Evolutionary conservation across 1,140 invertebrate genomes (phyloP), one percentile per base, ranked within the genome.

Genomic region (Drosophila rufa): DNA sequence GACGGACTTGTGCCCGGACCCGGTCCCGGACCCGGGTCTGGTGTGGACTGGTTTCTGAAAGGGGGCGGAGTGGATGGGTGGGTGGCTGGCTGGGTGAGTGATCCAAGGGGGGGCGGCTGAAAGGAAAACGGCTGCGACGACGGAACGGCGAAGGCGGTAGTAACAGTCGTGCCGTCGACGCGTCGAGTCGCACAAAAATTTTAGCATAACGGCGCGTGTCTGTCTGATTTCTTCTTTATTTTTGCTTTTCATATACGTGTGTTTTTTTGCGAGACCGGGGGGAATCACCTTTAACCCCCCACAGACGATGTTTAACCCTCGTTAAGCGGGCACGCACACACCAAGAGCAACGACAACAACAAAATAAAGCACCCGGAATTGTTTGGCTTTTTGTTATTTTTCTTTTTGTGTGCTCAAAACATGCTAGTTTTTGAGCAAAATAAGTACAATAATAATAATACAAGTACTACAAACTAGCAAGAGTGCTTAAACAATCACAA

Each of bases 141-240:
- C 56, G 66, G 80, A 79, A 61, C 61, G 74, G 58, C 75, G 58
- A 65, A 47, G 66, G 85, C 77, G 82, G 79, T 87, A 87, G 84
- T 87, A 87, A 84, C 81, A 89, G 80, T 87, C 81, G 80, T 79
- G 84, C 84, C 71, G 78, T 87, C 74, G 80, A 89, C 84, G 84
- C 87, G 84, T 89, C 83, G 79, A 83, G 83, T 89, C 83, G 83
- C 75, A 87, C 57, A 59, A 53, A 87, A 80, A 50, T 89, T 83
- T 89, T 61, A 38, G 73, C 77, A 79, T 89, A 66, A 67, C 80
- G 77, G 74, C 79, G 73, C 75, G 64, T 61, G 50, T 48, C 61
- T 61, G 62, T 60, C 59, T 61, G 19, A 55, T 55, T 55, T 55
- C 33, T 38, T 55, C 33, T 55, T 55, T 55, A 55, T 55, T 55